phyloP scores from a whole-genome alignment of 2,113 vertebrate genomes.

The Pollachius pollachius region DNA sequence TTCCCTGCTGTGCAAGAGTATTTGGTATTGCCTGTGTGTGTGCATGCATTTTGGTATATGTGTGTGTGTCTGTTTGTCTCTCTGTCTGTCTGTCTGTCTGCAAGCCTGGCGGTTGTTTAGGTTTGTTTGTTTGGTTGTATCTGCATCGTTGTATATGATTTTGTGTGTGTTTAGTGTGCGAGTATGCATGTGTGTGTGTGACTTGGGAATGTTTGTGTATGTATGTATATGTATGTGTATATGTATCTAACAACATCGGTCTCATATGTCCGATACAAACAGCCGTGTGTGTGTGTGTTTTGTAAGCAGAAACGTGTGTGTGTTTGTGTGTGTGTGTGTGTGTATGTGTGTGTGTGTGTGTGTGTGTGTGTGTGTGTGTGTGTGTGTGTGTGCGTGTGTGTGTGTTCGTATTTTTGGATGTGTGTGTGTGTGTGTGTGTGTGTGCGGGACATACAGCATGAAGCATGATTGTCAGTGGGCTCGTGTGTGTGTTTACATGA shows the following conservation, averaged over 20 bases:
- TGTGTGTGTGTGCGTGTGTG: too few species aligned
- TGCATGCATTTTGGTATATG: conserved; percentile 7
- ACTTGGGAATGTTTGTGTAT: neutral
- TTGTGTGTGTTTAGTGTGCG: conserved; percentile 3
- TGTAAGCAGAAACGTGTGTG: conserved; percentile 22
- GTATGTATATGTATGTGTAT: conserved; percentile 1
- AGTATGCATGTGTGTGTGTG: neutral
- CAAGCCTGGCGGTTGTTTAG: too few species aligned
- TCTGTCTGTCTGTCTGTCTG: neutral
- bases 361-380: neutral
- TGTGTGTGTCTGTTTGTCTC: neutral
- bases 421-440: too few species aligned
- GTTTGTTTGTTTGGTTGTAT: too few species aligned
- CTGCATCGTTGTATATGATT: conserved; percentile 10
- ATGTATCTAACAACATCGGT: neutral
- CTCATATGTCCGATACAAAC: conserved; percentile 1
- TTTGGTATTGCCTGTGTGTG: conserved; percentile 16
- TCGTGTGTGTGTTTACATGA: conserved; percentile 29
- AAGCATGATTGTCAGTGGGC: conserved; percentile 24
- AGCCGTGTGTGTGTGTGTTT: conserved; percentile 13
- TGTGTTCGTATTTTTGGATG: too few species aligned
- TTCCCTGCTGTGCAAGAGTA: conserved; percentile 32
- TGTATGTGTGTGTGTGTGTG: neutral
- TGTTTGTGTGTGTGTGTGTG: too few species aligned
- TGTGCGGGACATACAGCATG: conserved; percentile 9